Percentiles rank a stretch among this genome's conserved stretches.
These are phyloP conservation scores for Monopis laevigella DNA, from an alignment of 2,888 invertebrate species.

Conservation along the genomic window DNA sequence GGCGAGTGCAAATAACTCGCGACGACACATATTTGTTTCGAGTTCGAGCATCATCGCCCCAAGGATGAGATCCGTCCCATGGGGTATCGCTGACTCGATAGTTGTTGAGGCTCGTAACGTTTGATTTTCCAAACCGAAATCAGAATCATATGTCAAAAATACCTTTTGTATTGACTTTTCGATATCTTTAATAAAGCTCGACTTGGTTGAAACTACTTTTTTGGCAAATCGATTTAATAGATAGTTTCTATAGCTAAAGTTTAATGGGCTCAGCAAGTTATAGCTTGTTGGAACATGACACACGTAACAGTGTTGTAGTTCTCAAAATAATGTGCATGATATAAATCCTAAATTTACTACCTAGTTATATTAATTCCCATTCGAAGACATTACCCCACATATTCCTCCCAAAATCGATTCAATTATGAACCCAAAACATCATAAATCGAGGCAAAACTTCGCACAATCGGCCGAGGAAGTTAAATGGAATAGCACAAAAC, in stretches of 20 bases:
- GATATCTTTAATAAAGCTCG: neutral
- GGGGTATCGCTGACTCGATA: conserved; percentile 7
- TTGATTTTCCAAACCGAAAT: conserved; percentile 9
- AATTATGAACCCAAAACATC: conserved; percentile 2
- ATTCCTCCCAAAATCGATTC: neutral
- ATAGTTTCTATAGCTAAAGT: too few relatives aligned
- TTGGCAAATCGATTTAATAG: too few relatives aligned
- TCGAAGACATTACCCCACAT: neutral
- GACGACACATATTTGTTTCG: too few relatives aligned
- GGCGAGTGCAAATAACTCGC: too few relatives aligned
- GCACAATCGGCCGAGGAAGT: conserved; percentile 18
- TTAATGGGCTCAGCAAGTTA: too few relatives aligned
- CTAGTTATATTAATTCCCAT: neutral
- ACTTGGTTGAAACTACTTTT: too few relatives aligned
- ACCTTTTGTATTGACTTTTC: too few relatives aligned
- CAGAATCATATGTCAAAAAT: conserved; percentile 59
- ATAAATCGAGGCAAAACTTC: conserved; percentile 10
- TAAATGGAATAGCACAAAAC: conserved; percentile 58
- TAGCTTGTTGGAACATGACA: too few relatives aligned
- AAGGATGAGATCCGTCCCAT: conserved; percentile 4
- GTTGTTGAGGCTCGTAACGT: conserved; percentile 12
- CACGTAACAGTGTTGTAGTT: too few relatives aligned
- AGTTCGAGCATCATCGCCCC: neutral
- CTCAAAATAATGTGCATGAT: too few relatives aligned
- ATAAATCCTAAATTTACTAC: too few relatives aligned